Percentiles rank a stretch among this genome's conserved stretches.
Evolutionary conservation across 1,140 invertebrate genomes (phyloP).

Genomic region (Papilio polytes): DNA sequence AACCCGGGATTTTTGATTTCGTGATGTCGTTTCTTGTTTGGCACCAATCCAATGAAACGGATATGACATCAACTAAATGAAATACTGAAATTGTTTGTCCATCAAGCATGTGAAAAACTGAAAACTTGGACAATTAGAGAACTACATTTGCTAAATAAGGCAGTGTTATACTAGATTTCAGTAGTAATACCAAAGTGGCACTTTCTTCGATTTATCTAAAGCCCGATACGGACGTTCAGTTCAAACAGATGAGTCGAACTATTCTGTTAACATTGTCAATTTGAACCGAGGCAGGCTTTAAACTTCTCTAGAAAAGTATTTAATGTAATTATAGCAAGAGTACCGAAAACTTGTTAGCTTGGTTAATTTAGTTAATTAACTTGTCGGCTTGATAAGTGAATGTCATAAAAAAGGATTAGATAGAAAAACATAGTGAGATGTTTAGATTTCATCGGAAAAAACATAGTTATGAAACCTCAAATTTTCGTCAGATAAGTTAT

Average conservation of each 20-base stretch:
- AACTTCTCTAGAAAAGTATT: no score
- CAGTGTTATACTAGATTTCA: no score
- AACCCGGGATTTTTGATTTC: constrained; percentile 18
- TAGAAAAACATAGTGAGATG: background rate
- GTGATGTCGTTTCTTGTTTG: background rate
- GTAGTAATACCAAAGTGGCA: no score
- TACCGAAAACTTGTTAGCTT: background rate
- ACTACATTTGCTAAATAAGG: no score
- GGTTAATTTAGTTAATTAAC: no score
- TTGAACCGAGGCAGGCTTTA: no score
- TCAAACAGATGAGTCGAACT: no score
- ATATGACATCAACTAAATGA: background rate
- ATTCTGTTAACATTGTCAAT: no score
- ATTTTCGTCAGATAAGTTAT: background rate
- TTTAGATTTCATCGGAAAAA: background rate
- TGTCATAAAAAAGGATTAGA: no score
- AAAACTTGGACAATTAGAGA: background rate
- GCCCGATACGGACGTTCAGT: no score
- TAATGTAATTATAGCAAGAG: background rate
- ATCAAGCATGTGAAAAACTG: background rate
- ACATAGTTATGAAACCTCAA: background rate
- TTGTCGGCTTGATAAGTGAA: no score
- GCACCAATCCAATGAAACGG: background rate
- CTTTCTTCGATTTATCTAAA: no score
- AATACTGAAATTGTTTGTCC: background rate